Conservation (phyloP, 2,888 invertebrate species). For the Amphipoea oculea region DNA sequence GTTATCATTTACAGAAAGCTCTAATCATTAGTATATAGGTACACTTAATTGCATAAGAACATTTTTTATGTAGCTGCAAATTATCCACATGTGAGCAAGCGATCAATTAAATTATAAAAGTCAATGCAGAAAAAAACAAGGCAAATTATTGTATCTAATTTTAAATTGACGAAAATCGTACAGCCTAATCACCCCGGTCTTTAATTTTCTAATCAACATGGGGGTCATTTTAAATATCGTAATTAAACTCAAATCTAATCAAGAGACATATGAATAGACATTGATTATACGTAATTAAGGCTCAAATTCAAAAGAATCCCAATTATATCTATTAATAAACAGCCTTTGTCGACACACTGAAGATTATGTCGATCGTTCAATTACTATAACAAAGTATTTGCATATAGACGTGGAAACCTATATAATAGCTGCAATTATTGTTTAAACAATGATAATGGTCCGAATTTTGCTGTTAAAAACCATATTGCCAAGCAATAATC, state of each 20-base stretch:
- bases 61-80: not conserved
- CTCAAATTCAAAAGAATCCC: conserved; percentile 35
- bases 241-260: conserved; percentile 56
- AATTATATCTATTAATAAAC: conserved; percentile 38
- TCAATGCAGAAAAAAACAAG: conserved; percentile 12
- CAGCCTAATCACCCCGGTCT: conserved; percentile 15
- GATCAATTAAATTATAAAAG: conserved; percentile 24
- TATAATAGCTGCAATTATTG: conserved; percentile 56
- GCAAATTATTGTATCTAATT: conserved; percentile 16
- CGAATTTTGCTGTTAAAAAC: conserved; percentile 5
- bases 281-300: conserved; percentile 48
- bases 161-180: conserved; percentile 34
- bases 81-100: not conserved
- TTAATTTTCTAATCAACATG: conserved; percentile 41
- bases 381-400: conserved; percentile 54
- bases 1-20: not conserved
- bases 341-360: conserved; percentile 14
- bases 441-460: conserved; percentile 26
- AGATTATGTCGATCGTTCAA: conserved; percentile 43
- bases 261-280: conserved; percentile 46
- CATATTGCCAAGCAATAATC: conserved; percentile 21
- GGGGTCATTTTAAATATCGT: conserved; percentile 34
- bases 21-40: not conserved
- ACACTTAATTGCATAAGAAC: not conserved
- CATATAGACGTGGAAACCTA: conserved; percentile 45